Base-by-base conservation (phyloP, 1,140 invertebrate genomes). In the Macrostomum lignano region DNA sequence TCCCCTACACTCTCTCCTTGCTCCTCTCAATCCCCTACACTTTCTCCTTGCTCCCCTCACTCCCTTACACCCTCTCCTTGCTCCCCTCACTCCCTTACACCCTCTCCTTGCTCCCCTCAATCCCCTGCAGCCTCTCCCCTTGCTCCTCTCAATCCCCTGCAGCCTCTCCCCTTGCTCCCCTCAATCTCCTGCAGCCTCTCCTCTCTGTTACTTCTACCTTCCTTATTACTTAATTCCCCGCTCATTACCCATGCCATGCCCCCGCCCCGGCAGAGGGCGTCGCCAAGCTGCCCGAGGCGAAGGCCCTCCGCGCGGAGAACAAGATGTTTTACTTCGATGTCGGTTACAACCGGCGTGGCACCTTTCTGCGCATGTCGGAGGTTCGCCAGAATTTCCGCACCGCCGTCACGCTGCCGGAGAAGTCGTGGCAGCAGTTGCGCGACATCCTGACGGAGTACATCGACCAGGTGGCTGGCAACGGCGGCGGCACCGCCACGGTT, bases 321-420 rank as follows among this genome's bases (percentile, higher is more conserved):
- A 93, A 96, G 63, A 88, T 88, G 61, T 96, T 93, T 66, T 94
- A 91, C 64, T 94, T 96, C 65, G 84, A 96, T 65, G 79, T 91
- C 53, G 82, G 84, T 38, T 81, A 91, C 62, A 96, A 94, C 62
- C 82, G 82, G 61, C 71, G 84, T 53, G 86, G 86, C 43, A 75
- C 91, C 44, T 94, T 91, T 61, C 81, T 94, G 75, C 73, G 84
- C 60, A 78, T 94, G 56, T 86, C 81, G 49, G 86, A 94, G 70
- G 81, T 86, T 59, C 82, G 88, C 60, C 79, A 74, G 47, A 84
- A 84, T 62, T 88, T 86, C 63, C 74, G 82, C 61, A 86, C 81
- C 47, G 78, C 82, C 42, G 86, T 93, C 54, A 93, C 82, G 43
- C 78, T 93, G 54, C 82, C 82, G 42, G 82, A 93, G 59, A 81